A percentile compares a stretch with the other conserved stretches of the same genome.
These are phyloP conservation scores for Salpingus planirostris DNA, from an alignment of 2,888 invertebrate species.

Conservation along the genomic window DNA sequence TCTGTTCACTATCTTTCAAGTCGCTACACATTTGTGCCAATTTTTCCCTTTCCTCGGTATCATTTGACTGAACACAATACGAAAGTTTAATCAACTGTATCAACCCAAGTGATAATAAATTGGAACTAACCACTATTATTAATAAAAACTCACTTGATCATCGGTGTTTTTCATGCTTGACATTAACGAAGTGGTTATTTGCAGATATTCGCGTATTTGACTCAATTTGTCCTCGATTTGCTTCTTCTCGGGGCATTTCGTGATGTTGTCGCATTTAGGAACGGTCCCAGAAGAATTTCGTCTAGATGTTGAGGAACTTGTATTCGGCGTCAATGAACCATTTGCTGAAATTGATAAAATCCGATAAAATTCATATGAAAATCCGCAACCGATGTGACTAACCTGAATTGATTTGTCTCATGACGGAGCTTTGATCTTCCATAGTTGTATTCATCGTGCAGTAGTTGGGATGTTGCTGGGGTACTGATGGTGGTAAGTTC, in stretches of 20 bases:
- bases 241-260: conserved; percentile 53
- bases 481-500: conserved; percentile 24
- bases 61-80: conserved; percentile 17
- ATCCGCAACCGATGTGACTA: no score
- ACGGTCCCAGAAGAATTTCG: conserved; percentile 35
- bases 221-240: conserved; percentile 60
- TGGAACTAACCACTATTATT: no score
- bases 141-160: conserved; percentile 51
- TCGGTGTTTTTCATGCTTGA: conserved; percentile 57
- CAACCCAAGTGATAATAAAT: no score
- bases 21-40: conserved; percentile 57
- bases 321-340: conserved; percentile 30
- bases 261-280: conserved; percentile 39
- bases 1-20: conserved; percentile 61
- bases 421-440: conserved; percentile 18
- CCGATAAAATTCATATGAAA: no score
- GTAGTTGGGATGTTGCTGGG: conserved; percentile 17
- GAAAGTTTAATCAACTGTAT: conserved; percentile 10
- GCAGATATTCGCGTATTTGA: conserved; percentile 64
- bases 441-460: conserved; percentile 24
- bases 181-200: conserved; percentile 60
- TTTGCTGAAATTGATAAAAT: conserved; percentile 18
- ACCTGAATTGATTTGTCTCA: no score
- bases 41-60: conserved; percentile 14
- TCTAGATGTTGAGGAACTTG: conserved; percentile 34